Base-by-base conservation (phyloP, 2,797 vertebrate species). In the Chelon auratus region DNA sequence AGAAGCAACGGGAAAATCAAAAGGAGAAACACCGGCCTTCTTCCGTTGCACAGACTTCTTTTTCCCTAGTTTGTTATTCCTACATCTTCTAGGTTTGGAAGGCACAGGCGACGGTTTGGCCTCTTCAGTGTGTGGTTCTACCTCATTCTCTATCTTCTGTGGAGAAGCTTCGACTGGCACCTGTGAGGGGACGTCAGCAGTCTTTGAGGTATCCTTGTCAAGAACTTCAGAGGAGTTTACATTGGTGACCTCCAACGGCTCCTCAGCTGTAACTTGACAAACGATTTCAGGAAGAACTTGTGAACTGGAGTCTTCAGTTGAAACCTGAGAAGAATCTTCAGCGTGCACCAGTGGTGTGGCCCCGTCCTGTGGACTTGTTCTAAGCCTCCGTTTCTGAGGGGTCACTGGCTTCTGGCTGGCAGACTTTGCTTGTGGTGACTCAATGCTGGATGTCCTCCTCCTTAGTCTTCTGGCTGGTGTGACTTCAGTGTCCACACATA, bases 61-160 rank as follows among this genome's bases (percentile, higher is more conserved):
- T 70, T 88, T 89, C 42, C 63, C 77, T 53, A 78, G 51, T 82
- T 88, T 88, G 66, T 75, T 89, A 80, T 83, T 88, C 66, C 83
- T 83, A 68, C 58, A 81, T 80, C 83, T 91, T 84, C 64, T 92
- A 51, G 89, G 82, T 88, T 93, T 94, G 36, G 84, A 88, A 85
- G 87, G 78, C 84, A 89, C 87, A 20, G 85, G 68, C 37, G 86
- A 81, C 30, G 71, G 74, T 77, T 90, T 87, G 53, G 63, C 75
- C 87, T 93, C 87, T 75, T 87, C 57, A 13, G 73, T 66, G 66
- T 87, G 89, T 26, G 78, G 75, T 74, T 94, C 85, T 4, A 74
- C 76, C 61, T 91, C 87, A 61, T 53, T 72, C 62, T 84, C 83
- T 24, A 56, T 36, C 18, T 74, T 83, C 26, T 70, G 82, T 18